These are phyloP conservation scores for Meiosimyza platycephala DNA, from an alignment of 2,888 invertebrate genomes.

Conservation along the genomic window DNA sequence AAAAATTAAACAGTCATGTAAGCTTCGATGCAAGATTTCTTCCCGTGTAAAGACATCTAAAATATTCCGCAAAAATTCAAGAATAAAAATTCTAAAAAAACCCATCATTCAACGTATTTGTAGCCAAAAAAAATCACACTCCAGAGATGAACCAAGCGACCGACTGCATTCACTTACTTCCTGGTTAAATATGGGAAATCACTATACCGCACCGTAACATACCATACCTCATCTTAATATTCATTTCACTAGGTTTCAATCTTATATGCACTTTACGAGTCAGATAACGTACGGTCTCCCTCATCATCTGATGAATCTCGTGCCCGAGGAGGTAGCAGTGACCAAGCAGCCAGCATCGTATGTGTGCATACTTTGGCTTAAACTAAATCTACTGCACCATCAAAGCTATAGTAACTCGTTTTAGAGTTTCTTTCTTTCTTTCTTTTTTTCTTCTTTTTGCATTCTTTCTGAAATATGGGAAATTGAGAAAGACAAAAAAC, in stretches of 20 bases:
- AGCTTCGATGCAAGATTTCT: too few species aligned
- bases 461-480: constrained; percentile 14
- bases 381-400: constrained; percentile 12
- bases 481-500: neutral
- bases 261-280: too few species aligned
- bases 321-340: neutral
- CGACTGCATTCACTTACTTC: constrained; percentile 6
- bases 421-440: constrained; percentile 11
- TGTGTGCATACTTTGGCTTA: constrained; percentile 22
- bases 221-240: neutral
- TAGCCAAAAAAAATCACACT: neutral
- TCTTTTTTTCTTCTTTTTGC: neutral
- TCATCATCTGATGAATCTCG: neutral
- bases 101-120: too few species aligned
- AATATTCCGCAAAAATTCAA: too few species aligned
- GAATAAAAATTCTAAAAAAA: too few species aligned
- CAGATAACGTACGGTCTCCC: neutral
- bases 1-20: neutral
- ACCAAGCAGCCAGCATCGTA: constrained; percentile 4
- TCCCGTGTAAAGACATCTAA: too few species aligned
- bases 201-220: neutral
- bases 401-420: constrained; percentile 5
- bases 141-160: neutral
- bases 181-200: constrained; percentile 21
- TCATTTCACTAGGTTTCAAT: neutral